Conservation (phyloP, 2,113 vertebrate species). For the Isurus oxyrinchus region DNA sequence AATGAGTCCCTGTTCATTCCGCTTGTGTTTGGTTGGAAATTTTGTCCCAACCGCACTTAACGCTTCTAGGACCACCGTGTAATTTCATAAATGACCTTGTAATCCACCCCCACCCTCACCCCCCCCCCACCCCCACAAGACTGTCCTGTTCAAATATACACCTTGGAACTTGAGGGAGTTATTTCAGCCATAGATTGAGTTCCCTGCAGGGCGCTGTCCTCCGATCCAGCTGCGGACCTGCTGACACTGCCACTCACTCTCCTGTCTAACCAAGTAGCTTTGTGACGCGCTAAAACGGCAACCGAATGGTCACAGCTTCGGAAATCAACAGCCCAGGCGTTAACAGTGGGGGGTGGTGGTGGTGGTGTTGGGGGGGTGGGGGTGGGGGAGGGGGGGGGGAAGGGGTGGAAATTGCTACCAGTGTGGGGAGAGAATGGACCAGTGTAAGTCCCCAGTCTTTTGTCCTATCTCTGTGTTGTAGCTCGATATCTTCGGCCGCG, state of each 20-base stretch:
- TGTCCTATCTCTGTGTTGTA: neutral
- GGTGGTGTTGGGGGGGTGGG: no score
- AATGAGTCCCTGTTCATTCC: neutral
- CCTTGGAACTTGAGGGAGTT: neutral
- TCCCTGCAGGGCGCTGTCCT: neutral
- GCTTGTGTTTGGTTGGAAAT: neutral
- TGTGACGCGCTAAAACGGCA: constrained; percentile 19
- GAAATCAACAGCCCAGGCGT: constrained; percentile 32
- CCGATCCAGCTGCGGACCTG: neutral
- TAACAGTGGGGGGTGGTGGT: neutral
- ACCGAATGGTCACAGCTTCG: constrained; percentile 7
- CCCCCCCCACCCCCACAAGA: neutral
- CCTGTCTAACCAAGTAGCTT: neutral
- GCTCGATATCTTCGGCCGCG: neutral
- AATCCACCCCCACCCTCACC: no score
- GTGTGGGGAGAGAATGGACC: neutral
- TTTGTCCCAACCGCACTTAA: neutral
- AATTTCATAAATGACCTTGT: neutral
- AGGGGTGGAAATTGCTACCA: neutral
- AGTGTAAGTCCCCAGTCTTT: neutral
- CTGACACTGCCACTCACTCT: no score
- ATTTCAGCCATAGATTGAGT: neutral
- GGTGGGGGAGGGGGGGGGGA: neutral
- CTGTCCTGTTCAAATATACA: neutral
- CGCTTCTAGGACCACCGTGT: neutral